Conservation (phyloP, 2,888 invertebrate species). For the Heliothis peltigera region DNA sequence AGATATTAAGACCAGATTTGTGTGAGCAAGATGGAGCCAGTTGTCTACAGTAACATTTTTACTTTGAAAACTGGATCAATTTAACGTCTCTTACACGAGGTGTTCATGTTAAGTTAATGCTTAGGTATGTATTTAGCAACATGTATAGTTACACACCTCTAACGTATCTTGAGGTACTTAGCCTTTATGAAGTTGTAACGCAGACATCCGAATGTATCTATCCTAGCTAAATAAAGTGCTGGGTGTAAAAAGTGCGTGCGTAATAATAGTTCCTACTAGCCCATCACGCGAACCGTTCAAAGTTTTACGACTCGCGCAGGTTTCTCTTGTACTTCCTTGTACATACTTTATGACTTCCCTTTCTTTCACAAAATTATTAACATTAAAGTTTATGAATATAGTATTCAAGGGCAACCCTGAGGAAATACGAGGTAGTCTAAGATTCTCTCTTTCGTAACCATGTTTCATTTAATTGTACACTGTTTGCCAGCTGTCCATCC, state of each 20-base stretch:
- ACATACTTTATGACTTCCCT: slow-evolving; percentile 55
- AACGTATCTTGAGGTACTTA: slow-evolving; percentile 16
- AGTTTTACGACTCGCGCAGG: slow-evolving; percentile 55
- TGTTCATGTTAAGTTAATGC: neutral
- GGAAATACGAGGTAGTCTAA: slow-evolving; percentile 35
- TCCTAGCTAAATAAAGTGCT: slow-evolving; percentile 46
- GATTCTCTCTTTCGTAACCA: slow-evolving; percentile 5
- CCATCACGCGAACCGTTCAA: slow-evolving; percentile 58
- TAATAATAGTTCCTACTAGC: slow-evolving; percentile 53
- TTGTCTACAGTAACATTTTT: too few relatives aligned
- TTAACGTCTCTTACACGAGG: neutral
- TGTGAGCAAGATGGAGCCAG: too few relatives aligned
- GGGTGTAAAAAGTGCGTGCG: slow-evolving; percentile 56
- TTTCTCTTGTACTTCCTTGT: slow-evolving; percentile 55
- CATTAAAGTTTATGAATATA: slow-evolving; percentile 51
- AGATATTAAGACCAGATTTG: neutral
- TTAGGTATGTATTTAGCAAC: neutral
- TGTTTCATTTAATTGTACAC: too few relatives aligned
- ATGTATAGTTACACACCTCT: neutral
- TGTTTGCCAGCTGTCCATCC: too few relatives aligned
- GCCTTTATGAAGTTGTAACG: slow-evolving; percentile 27
- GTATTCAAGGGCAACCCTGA: slow-evolving; percentile 38
- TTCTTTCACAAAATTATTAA: slow-evolving; percentile 55
- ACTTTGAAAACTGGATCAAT: too few relatives aligned
- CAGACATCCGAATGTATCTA: slow-evolving; percentile 48